Conservation (phyloP, 1,140 invertebrate genomes). For the Drosophila mojavensis region DNA sequence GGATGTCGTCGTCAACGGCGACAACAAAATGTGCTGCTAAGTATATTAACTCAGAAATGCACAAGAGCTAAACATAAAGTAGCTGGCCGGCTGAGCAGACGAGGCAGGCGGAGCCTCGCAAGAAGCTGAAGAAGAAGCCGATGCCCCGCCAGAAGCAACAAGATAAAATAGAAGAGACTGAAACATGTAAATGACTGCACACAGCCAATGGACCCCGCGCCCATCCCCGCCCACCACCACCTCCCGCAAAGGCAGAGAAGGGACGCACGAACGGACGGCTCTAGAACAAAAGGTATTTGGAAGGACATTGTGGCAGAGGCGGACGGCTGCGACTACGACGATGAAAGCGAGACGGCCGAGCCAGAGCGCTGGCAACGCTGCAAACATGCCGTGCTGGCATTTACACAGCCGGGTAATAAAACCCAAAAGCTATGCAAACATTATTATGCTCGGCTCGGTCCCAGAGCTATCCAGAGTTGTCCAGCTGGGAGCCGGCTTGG, state of each 20-base stretch:
- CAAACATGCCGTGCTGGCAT: constrained; percentile 65
- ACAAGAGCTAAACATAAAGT: constrained; percentile 73
- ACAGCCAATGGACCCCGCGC: constrained; percentile 4
- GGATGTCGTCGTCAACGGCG: constrained; percentile 47
- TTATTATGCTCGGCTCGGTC: constrained; percentile 59
- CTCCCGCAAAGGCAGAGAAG: constrained; percentile 2
- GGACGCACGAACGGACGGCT: constrained; percentile 6
- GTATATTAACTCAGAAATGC: constrained; percentile 78
- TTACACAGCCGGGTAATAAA: constrained; percentile 74
- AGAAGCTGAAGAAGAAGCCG: not conserved
- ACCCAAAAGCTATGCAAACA: constrained; percentile 79
- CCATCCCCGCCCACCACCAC: not conserved
- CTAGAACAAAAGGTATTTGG: constrained; percentile 46
- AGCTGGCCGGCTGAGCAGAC: constrained; percentile 35
- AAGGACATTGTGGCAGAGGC: constrained; percentile 45
- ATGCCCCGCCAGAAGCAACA: not conserved
- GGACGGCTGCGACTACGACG: not conserved
- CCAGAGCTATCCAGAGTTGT: constrained; percentile 1
- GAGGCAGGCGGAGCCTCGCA: not conserved
- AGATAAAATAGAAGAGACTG: constrained; percentile 38
- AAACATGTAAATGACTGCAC: constrained; percentile 72
- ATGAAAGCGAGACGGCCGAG: constrained; percentile 18
- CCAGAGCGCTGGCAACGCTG: constrained; percentile 20
- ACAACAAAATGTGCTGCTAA: constrained; percentile 76
- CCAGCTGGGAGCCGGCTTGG: constrained; percentile 2